Conservation (phyloP, 1,140 invertebrate species). For the Papilio xuthus region DNA sequence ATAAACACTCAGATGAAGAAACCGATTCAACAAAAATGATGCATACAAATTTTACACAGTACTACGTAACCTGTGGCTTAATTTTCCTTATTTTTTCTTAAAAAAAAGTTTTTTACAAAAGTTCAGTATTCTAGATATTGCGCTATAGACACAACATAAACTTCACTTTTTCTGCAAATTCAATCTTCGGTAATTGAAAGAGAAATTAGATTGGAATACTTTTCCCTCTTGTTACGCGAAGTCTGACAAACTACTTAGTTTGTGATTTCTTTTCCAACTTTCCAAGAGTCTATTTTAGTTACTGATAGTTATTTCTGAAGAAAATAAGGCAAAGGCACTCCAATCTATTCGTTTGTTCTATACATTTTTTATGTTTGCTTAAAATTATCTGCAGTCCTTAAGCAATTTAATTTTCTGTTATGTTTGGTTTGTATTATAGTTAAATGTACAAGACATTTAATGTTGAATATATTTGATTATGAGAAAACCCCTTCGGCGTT, state of each 20-base stretch:
- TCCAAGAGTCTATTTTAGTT: background rate
- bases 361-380: too few relatives aligned
- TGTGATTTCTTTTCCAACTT: conserved; percentile 9
- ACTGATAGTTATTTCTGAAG: background rate
- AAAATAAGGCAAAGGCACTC: background rate
- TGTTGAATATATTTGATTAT: background rate
- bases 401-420: too few relatives aligned
- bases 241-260: conserved; percentile 11
- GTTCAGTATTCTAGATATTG: too few relatives aligned
- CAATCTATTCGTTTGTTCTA: too few relatives aligned
- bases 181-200: conserved; percentile 22
- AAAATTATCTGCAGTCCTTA: too few relatives aligned
- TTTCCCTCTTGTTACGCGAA: conserved; percentile 9
- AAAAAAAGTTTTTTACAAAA: too few relatives aligned
- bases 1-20: too few relatives aligned
- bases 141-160: background rate
- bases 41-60: too few relatives aligned
- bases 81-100: too few relatives aligned
- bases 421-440: too few relatives aligned
- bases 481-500: background rate
- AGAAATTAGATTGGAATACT: conserved; percentile 19
- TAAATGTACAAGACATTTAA: background rate
- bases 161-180: background rate
- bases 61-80: too few relatives aligned
- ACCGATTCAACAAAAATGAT: too few relatives aligned